Evolutionary conservation across 53 echinoderm and acorn worm genomes (phyloP).

Genomic region (Echinometra lucunter): DNA sequence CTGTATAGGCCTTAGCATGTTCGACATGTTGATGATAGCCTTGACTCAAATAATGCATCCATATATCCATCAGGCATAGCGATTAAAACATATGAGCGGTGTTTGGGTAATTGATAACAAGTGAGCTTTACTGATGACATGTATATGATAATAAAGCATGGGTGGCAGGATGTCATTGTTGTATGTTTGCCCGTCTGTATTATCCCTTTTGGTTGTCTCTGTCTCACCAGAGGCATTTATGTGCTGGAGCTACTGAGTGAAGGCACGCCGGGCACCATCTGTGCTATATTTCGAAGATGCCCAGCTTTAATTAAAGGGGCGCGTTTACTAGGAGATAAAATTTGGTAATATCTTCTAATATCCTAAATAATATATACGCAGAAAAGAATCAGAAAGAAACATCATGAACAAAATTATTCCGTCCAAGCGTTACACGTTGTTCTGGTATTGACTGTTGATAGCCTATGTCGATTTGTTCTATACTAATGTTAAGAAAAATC

Average conservation of each 20-base stretch:
- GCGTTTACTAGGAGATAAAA: neutral
- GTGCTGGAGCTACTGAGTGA: slow-evolving; percentile 12
- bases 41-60: slow-evolving; percentile 21
- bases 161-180: slow-evolving; percentile 43
- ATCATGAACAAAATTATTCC: too few relatives aligned
- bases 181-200: neutral
- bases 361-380: too few relatives aligned
- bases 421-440: too few relatives aligned
- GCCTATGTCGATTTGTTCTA: too few relatives aligned
- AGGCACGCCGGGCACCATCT: slow-evolving; percentile 38
- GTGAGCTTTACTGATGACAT: slow-evolving; percentile 61
- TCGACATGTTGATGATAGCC: slow-evolving; percentile 3
- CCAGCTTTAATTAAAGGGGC: neutral
- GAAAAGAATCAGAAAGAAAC: too few relatives aligned
- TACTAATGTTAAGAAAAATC: neutral
- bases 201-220: neutral
- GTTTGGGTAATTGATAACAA: slow-evolving; percentile 68
- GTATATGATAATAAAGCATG: slow-evolving; percentile 63
- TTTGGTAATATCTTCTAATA: neutral
- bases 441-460: too few relatives aligned
- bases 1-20: neutral
- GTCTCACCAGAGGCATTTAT: slow-evolving; percentile 32
- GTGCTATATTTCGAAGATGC: neutral
- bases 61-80: slow-evolving; percentile 46
- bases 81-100: slow-evolving; percentile 64